Conservation (phyloP, 2,888 invertebrate species). For the Rotaria socialis region DNA sequence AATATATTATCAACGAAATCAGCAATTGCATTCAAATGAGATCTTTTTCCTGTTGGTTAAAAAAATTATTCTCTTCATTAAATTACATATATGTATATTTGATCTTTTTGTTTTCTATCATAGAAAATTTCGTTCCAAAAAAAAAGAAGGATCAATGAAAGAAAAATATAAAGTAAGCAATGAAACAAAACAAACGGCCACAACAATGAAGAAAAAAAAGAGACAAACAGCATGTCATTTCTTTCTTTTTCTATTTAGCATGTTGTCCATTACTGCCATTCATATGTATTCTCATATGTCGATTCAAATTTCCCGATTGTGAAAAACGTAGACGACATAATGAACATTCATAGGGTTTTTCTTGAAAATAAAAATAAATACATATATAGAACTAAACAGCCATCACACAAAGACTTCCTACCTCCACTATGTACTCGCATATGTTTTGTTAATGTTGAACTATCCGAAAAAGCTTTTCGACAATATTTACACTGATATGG, state of each 20-base stretch:
- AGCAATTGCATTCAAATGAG: neutral
- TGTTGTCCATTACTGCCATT: constrained; percentile 43
- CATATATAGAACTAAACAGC: neutral
- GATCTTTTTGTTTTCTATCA: constrained; percentile 13
- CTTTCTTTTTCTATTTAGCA: neutral
- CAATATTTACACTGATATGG: constrained; percentile 93
- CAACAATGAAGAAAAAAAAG: neutral
- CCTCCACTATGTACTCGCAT: constrained; percentile 73
- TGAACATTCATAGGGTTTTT: constrained; percentile 94
- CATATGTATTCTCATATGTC: constrained; percentile 94
- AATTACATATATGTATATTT: neutral
- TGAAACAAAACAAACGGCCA: neutral
- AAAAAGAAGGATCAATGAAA: neutral
- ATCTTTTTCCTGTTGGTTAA: neutral
- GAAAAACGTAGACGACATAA: constrained; percentile 89
- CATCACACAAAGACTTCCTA: neutral
- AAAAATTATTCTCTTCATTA: neutral
- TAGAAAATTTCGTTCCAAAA: neutral
- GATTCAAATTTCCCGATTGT: constrained; percentile 93
- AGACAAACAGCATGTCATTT: neutral
- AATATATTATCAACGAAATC: neutral
- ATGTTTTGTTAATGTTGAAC: constrained; percentile 94
- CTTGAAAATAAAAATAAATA: constrained; percentile 55
- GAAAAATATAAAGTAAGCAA: constrained; percentile 26
- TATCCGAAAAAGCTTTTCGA: constrained; percentile 96